Conservation (phyloP, 2,888 invertebrate species). For the Tetanocera ferruginea region DNA sequence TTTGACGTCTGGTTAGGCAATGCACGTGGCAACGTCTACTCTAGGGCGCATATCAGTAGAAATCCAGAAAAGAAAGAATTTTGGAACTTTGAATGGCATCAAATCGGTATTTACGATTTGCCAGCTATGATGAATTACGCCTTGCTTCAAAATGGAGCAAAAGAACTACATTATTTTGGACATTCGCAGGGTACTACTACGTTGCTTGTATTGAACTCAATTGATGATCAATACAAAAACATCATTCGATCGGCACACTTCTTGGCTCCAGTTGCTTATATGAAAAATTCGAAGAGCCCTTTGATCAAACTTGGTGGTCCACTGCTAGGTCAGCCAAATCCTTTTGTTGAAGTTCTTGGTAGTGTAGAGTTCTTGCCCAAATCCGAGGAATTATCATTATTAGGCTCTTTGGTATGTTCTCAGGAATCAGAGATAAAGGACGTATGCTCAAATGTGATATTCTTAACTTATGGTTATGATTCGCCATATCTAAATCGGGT, state of each 20-base stretch:
- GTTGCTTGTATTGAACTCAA: conserved; percentile 73
- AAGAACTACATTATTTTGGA: conserved; percentile 78
- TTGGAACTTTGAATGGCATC: conserved; percentile 81
- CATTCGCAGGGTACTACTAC: conserved; percentile 92
- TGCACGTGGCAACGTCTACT: conserved; percentile 80
- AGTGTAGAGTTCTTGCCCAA: conserved; percentile 56
- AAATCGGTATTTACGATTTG: conserved; percentile 88
- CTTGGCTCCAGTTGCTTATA: conserved; percentile 73
- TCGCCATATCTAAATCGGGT: conserved; percentile 49
- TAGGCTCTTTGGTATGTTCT: conserved; percentile 71
- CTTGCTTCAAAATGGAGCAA: conserved; percentile 55
- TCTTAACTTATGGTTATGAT: conserved; percentile 45
- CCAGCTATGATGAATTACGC: conserved; percentile 86
- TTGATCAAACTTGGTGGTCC: conserved; percentile 75
- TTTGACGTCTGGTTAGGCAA: conserved; percentile 72
- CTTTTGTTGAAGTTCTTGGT: conserved; percentile 56
- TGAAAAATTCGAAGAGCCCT: conserved; percentile 66
- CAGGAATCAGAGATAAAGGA: conserved; percentile 41
- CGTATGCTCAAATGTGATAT: conserved; percentile 44
- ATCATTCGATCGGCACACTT: conserved; percentile 60
- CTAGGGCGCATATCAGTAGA: conserved; percentile 70
- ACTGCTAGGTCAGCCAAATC: conserved; percentile 58
- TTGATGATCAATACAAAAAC: conserved; percentile 52
- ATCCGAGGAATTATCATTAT: conserved; percentile 51
- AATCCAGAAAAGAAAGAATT: conserved; percentile 58